Evolutionary conservation across 2,113 vertebrate genomes (phyloP).

Genomic region (Myotis brandtii): DNA sequence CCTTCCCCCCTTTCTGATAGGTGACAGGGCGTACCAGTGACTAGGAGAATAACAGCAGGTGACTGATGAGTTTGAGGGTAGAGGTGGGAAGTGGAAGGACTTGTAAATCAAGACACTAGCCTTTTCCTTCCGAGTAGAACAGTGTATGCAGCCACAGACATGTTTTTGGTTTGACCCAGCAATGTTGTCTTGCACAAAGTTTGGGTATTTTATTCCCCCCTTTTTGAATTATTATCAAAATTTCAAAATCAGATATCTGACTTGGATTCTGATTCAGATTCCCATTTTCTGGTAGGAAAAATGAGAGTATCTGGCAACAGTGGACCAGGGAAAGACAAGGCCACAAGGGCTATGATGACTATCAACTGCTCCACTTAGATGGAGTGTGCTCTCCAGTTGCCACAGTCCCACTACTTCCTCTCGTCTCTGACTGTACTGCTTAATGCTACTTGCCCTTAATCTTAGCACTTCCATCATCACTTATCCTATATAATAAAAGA

Average conservation of each 20-base stretch:
- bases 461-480: not conserved
- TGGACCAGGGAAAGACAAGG: not conserved
- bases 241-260: constrained; percentile 55
- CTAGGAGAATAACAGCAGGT: not conserved
- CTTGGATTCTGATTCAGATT: not conserved
- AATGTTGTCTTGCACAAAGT: not conserved
- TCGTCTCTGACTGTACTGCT: not conserved
- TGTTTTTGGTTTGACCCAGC: not conserved
- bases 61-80: not conserved
- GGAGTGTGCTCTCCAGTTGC: not conserved
- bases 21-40: not conserved
- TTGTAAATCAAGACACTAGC: not conserved
- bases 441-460: not conserved
- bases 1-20: not conserved
- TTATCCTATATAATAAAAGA: not conserved
- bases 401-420: not conserved
- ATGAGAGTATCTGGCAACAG: not conserved
- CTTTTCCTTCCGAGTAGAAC: not conserved
- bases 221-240: not conserved
- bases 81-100: not conserved
- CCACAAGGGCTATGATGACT: not conserved
- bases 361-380: too few relatives aligned
- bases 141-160: not conserved
- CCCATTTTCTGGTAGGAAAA: not conserved
- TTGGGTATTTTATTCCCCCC: not conserved